A percentile compares a stretch with the other conserved stretches of the same genome.
These are phyloP conservation scores for Diadumene lineata DNA, from an alignment of 92 coral and sea anemone genomes.

Conservation along the genomic window DNA sequence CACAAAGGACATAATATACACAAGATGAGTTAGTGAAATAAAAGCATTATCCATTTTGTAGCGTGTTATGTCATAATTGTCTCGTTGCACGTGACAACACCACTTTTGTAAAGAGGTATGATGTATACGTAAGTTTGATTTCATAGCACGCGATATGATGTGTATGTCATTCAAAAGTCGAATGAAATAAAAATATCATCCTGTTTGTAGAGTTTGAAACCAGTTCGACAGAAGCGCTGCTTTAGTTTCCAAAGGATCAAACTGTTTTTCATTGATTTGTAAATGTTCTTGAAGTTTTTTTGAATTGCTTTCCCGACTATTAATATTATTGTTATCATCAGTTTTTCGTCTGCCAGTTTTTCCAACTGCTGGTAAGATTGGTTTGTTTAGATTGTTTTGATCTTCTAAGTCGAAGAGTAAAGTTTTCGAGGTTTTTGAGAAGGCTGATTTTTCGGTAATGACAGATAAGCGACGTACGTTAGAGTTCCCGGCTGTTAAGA, in stretches of 20 bases:
- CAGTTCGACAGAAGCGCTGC: constrained; percentile 32
- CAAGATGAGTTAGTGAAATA: too few species aligned
- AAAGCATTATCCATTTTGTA: too few species aligned
- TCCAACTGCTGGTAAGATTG: constrained; percentile 24
- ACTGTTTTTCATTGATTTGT: constrained; percentile 33
- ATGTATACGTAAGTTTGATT: too few species aligned
- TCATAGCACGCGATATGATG: not conserved
- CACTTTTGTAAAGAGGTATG: too few species aligned
- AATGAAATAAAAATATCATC: not conserved
- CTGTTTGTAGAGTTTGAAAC: constrained; percentile 33
- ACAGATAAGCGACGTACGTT: constrained; percentile 28
- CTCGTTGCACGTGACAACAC: too few species aligned
- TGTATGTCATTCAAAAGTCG: not conserved
- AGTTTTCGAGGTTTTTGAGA: constrained; percentile 25
- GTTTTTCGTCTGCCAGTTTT: constrained; percentile 3
- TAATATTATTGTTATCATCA: not conserved
- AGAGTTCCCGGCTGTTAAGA: not conserved
- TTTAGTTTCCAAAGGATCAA: constrained; percentile 30
- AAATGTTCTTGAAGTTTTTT: constrained; percentile 36
- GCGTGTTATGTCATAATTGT: too few species aligned
- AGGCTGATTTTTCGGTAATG: constrained; percentile 37
- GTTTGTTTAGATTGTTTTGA: not conserved
- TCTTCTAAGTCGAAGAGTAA: constrained; percentile 31
- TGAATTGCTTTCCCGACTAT: constrained; percentile 14
- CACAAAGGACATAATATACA: too few species aligned